These are phyloP conservation scores for Mixornis gularis DNA, from an alignment of 2,113 vertebrate genomes.

Conservation along the genomic window DNA sequence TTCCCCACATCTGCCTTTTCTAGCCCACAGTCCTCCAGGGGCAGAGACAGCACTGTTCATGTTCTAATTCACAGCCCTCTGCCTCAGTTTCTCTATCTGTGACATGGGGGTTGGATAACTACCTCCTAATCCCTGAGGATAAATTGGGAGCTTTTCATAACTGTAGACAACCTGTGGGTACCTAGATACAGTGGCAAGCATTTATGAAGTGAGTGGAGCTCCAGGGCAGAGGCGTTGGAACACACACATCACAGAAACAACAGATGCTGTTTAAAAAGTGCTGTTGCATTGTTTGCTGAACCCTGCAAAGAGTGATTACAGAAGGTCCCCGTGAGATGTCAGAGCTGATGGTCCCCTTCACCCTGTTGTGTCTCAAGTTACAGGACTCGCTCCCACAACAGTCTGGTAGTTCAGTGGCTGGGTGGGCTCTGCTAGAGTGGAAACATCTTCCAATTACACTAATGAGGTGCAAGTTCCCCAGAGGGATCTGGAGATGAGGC, in stretches of 20 bases:
- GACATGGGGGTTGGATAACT: background rate
- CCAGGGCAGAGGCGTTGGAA: background rate
- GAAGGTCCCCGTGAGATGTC: background rate
- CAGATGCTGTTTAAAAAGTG: background rate
- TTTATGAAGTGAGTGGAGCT: background rate
- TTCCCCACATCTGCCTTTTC: background rate
- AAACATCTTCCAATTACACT: conserved; percentile 37
- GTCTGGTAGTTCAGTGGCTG: background rate
- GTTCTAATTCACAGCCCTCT: background rate
- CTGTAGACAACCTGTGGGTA: background rate
- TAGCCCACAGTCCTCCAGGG: background rate
- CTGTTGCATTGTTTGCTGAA: background rate
- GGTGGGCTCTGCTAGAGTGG: background rate
- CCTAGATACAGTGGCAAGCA: background rate
- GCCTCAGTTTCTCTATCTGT: background rate
- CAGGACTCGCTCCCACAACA: background rate
- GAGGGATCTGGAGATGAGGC: background rate
- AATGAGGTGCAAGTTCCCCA: conserved; percentile 27
- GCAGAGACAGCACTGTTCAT: background rate
- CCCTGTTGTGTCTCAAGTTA: background rate
- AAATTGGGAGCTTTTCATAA: background rate
- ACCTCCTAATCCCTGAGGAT: background rate
- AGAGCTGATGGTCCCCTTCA: background rate
- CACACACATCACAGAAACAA: background rate
- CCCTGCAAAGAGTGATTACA: background rate